Evolutionary conservation across 1,140 invertebrate species (phyloP).

Genomic region (Orius insidiosus): DNA sequence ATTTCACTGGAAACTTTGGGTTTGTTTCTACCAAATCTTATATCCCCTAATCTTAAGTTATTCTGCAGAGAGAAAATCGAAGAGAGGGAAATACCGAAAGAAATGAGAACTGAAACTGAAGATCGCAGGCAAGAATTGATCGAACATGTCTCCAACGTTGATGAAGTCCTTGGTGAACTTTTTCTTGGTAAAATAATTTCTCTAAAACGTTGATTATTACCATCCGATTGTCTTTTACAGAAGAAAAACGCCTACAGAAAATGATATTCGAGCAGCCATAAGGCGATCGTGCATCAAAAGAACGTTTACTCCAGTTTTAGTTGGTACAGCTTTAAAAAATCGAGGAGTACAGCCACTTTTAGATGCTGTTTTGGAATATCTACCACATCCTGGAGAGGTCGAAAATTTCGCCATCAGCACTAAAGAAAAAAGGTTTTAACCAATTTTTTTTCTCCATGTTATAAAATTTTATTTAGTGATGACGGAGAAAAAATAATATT

Average conservation of each 20-base stretch:
- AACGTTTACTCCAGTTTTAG: constrained; percentile 74
- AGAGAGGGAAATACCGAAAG: constrained; percentile 73
- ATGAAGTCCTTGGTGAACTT: constrained; percentile 67
- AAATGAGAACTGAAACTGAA: constrained; percentile 56
- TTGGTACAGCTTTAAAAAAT: constrained; percentile 96
- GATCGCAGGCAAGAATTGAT: constrained; percentile 78
- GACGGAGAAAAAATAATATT: constrained; percentile 50
- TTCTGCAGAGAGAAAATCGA: constrained; percentile 48
- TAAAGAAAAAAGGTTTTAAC: background rate
- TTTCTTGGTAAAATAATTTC: constrained; percentile 33
- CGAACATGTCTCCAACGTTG: constrained; percentile 86
- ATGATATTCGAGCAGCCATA: constrained; percentile 71
- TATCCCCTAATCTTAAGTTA: no score
- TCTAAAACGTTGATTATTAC: background rate
- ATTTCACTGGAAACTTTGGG: constrained; percentile 87
- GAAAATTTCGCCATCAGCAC: constrained; percentile 60
- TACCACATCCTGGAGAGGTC: constrained; percentile 91
- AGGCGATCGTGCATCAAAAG: constrained; percentile 66
- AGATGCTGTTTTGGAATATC: constrained; percentile 77
- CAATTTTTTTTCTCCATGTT: no score
- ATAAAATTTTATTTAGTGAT: constrained; percentile 16
- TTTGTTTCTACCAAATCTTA: constrained; percentile 22
- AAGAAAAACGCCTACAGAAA: constrained; percentile 58
- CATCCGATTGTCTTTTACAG: constrained; percentile 26
- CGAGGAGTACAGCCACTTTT: constrained; percentile 92